Evolutionary conservation across 2,888 invertebrate genomes (phyloP), one percentile per base, ranked within the genome.

Genomic region (Anthophora plumipes): DNA sequence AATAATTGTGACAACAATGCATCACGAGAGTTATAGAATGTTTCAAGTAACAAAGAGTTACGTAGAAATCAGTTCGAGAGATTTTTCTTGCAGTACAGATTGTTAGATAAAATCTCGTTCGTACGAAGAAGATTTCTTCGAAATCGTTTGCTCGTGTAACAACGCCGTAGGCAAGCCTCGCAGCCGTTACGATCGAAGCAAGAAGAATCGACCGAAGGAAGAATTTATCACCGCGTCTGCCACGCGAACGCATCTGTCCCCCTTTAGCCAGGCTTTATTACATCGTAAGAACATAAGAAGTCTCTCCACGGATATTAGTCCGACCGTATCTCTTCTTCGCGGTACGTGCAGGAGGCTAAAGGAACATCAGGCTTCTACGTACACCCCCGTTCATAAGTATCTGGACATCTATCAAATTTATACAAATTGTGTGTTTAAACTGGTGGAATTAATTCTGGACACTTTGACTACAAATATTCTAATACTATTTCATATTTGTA

Each of bases 161-260:
- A 14, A 12, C 63, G 79, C 54, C 59, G 48, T 50, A 25, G 60
- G 74, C 31, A 31, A 20, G 41, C n/a, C 50, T 31, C n/a, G 57
- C 66, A 22, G 63, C 48, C 48, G 66, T 46, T 17, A 12, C 63
- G 41, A 68, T 54, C 57, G 12, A 50, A 54, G 68, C 66, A 82
- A 74, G 69, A 82, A 79, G 82, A 82, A 84, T 84, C 82, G 77
- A 77, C 68, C 37, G 82, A 59, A 25, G 82, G 63, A 72, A 75
- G 87, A 82, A 87, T 86, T 85, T 82, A 86, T 87, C 77, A 82
- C 72, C 73, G 55, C 67, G 78, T 63, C 72, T 85, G 83, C 80
- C 81, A 78, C 79, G 72, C 76, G 79, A 70, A 61, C 83, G 81
- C 88, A 87, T 86, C 86, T 87, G 86, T 84, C 82, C 79, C 79